Conservation (phyloP, 2,888 invertebrate species). For the Thymelicus sylvestris region DNA sequence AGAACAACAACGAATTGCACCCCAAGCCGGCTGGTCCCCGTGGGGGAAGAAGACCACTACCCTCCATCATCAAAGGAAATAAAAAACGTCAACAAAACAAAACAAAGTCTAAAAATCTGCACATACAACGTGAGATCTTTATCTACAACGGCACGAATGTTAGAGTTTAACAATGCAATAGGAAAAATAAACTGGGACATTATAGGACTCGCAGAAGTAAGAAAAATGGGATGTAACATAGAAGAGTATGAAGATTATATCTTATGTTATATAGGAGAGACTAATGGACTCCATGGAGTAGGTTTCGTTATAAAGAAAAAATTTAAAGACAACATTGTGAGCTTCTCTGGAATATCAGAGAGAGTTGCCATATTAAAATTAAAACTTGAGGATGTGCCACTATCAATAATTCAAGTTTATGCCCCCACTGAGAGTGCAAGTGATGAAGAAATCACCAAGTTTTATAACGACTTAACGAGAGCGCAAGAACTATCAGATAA, state of each 20-base stretch:
- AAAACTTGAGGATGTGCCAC: background rate
- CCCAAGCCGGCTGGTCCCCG: no score
- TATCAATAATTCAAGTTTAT: constrained; percentile 19
- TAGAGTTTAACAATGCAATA: constrained; percentile 40
- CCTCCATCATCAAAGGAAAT: no score
- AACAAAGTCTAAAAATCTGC: no score
- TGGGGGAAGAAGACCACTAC: no score
- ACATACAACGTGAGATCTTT: constrained; percentile 45
- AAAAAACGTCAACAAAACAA: no score
- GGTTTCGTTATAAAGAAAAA: constrained; percentile 27
- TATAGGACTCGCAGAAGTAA: constrained; percentile 37
- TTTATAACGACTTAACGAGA: constrained; percentile 19
- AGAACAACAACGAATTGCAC: no score
- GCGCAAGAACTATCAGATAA: constrained; percentile 6
- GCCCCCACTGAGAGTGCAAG: constrained; percentile 16
- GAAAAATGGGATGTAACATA: constrained; percentile 20
- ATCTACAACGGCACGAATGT: constrained; percentile 40
- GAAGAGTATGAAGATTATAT: constrained; percentile 32
- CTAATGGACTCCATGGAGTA: constrained; percentile 14
- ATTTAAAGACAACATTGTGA: background rate
- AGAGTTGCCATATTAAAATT: constrained; percentile 12
- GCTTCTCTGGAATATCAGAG: constrained; percentile 11
- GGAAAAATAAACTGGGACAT: constrained; percentile 36
- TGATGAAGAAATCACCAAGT: constrained; percentile 10
- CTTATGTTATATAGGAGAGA: constrained; percentile 32